phyloP scores from a whole-genome alignment of 2,888 invertebrate genomes.

The Leucophenga maculata region DNA sequence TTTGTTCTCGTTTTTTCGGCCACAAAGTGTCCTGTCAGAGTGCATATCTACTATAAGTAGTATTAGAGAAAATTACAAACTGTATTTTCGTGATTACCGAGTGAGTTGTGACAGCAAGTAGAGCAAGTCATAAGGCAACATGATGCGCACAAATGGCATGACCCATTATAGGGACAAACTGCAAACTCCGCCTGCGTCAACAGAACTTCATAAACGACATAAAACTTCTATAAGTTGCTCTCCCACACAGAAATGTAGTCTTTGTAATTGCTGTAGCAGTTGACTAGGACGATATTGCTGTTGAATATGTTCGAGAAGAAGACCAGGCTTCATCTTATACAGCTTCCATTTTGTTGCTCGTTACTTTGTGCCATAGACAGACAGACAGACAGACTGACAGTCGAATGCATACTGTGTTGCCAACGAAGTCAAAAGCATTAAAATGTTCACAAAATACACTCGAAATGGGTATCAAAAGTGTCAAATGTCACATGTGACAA shows the following conservation, averaged over 20 bases:
- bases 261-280: background rate
- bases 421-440: constrained; percentile 13
- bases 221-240: no score
- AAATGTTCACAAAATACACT: background rate
- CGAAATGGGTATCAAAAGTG: background rate
- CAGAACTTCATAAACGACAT: no score
- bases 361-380: background rate
- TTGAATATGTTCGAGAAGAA: no score
- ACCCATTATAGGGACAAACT: no score
- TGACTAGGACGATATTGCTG: background rate
- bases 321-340: no score
- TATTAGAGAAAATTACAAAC: constrained; percentile 42
- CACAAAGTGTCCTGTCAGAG: background rate
- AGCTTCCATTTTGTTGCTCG: no score
- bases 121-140: background rate
- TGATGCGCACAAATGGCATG: no score
- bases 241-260: background rate
- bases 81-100: constrained; percentile 38
- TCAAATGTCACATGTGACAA: constrained; percentile 6
- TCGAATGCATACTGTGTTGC: background rate
- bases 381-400: background rate
- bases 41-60: background rate
- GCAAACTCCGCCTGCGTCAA: no score
- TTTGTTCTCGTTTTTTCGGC: background rate
- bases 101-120: constrained; percentile 26